phyloP scores from a whole-genome alignment of 1,140 invertebrate species.

The Drosophila orosa region DNA sequence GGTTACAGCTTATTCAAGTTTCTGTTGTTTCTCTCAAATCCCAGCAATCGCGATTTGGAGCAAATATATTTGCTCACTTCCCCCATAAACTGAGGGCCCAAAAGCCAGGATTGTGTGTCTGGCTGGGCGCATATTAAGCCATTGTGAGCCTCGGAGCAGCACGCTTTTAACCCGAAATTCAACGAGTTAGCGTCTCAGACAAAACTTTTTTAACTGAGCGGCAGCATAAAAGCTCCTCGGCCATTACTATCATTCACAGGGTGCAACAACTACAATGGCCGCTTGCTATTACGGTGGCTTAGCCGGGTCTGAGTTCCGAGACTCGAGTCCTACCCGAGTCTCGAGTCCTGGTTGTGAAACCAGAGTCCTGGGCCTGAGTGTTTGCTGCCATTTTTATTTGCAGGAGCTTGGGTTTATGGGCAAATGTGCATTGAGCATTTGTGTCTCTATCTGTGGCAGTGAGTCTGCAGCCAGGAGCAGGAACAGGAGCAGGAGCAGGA shows the following conservation, averaged over 20 bases:
- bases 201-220: slow-evolving; percentile 71
- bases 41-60: background rate
- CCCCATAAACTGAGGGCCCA: slow-evolving; percentile 21
- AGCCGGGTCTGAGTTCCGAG: slow-evolving; percentile 7
- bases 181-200: slow-evolving; percentile 70
- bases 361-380: slow-evolving; percentile 51
- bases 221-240: slow-evolving; percentile 66
- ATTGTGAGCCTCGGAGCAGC: slow-evolving; percentile 59
- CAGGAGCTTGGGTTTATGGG: slow-evolving; percentile 54
- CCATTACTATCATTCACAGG: slow-evolving; percentile 79
- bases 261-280: slow-evolving; percentile 36
- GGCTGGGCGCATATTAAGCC: slow-evolving; percentile 62
- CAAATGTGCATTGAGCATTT: slow-evolving; percentile 67
- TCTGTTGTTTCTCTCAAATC: background rate
- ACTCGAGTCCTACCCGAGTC: slow-evolving; percentile 5
- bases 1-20: background rate
- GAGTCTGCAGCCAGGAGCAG: slow-evolving; percentile 11
- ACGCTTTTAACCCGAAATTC: slow-evolving; percentile 73
- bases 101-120: slow-evolving; percentile 25
- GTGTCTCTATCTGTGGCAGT: slow-evolving; percentile 41
- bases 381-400: slow-evolving; percentile 79
- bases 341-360: slow-evolving; percentile 33
- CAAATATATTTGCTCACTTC: slow-evolving; percentile 1
- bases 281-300: slow-evolving; percentile 52
- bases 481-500: slow-evolving; percentile 12